Evolutionary conservation across 2,888 invertebrate species (phyloP), one percentile per base, ranked within the genome.

Genomic region (Eutolmus rufibarbis): DNA sequence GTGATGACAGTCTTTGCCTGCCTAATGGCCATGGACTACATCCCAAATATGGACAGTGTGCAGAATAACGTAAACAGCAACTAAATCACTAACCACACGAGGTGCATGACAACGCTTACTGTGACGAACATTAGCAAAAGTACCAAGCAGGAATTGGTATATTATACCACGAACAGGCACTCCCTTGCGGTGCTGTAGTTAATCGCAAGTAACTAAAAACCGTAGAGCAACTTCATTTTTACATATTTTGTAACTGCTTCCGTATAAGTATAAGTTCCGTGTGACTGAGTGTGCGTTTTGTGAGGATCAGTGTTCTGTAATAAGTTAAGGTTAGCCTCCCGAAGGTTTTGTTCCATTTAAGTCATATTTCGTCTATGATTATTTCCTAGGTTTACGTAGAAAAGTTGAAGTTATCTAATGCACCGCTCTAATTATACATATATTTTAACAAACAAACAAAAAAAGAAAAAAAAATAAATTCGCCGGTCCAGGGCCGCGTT

Each of bases 1-100:
- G 97, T 99, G 88, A 98, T 99, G 99, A 99, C 99, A 4, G 97
- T 99, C 90, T 99, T 99, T 94, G 99, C 99, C 40, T 99, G 99
- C 92, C 95, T 99, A 91, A 99, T 99, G 99, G 98, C 98, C 40
- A 95, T 97, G 91, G 99, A 98, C 94, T 98, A 98, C 93, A 95
- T 98, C 91, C 98, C 98, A 89, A 95, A 96, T 91, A 96, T 97
- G 96, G 97, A 96, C 88, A 92, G 92, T 89, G 92, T 92, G 37
- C 92, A 91, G 89, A 89, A 89, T 88, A 91, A 91, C 89, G 90
- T 90, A 86, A 91, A 90, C 90, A 91, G 90, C 89, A 90, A 90
- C 89, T 90, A 89, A 90, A 76, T 23, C 14, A 74, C 66, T 66
- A 66, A 66, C 19, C 28, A 51, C 5, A 23, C 7, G 19, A 34